phyloP scores from a whole-genome alignment of 2,113 vertebrate genomes.

The Ceyx melanurus region DNA sequence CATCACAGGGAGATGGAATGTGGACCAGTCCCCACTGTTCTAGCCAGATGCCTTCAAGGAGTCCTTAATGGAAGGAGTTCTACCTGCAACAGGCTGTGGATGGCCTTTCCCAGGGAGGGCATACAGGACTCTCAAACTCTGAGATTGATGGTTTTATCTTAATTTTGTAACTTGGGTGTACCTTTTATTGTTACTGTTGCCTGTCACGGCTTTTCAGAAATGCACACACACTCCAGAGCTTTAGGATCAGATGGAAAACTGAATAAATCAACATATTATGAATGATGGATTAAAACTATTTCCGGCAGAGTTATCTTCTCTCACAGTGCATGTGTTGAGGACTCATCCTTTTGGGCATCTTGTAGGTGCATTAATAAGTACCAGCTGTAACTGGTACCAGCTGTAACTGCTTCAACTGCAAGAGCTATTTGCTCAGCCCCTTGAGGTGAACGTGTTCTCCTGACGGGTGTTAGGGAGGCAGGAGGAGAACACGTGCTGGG shows the following conservation, averaged over 20 bases:
- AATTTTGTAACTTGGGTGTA: neutral
- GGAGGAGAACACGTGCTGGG: neutral
- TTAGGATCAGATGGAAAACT: conserved; percentile 15
- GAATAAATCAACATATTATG: neutral
- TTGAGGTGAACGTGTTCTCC: neutral
- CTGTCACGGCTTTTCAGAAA: neutral
- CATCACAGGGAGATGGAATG: rapidly evolving
- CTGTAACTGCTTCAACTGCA: neutral
- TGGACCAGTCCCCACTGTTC: neutral
- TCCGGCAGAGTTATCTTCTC: neutral
- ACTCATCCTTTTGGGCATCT: conserved; percentile 12
- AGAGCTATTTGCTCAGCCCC: neutral
- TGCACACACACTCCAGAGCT: neutral
- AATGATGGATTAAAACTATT: conserved; percentile 8
- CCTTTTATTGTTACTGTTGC: neutral
- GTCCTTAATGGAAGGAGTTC: neutral
- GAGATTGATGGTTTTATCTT: neutral
- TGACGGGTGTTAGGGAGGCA: rapidly evolving
- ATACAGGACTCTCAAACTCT: rapidly evolving
- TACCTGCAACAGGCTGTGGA: neutral
- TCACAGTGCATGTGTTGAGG: neutral
- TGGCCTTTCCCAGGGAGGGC: neutral
- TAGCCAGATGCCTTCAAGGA: neutral
- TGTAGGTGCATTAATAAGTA: conserved; percentile 14
- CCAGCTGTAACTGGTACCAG: neutral